phyloP scores from a whole-genome alignment of 2,797 vertebrate species.

The Periophthalmus magnuspinnatus region DNA sequence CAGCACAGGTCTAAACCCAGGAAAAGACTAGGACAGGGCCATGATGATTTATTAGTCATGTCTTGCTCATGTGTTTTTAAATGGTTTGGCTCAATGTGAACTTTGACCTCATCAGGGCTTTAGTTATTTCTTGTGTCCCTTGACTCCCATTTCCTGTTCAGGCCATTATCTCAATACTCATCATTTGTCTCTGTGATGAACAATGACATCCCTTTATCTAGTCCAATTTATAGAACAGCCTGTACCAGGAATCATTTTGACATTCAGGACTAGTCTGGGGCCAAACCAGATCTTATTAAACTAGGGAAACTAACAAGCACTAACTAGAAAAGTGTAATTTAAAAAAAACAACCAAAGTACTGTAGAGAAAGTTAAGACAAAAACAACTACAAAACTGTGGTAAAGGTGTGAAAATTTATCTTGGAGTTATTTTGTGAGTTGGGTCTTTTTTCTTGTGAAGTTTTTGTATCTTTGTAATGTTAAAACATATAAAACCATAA shows the following conservation, averaged over 20 bases:
- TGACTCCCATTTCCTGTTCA: conserved; percentile 54
- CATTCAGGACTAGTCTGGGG: not conserved
- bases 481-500: not conserved
- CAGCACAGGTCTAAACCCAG: not conserved
- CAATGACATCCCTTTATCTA: conserved; percentile 5
- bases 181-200: conserved; percentile 38
- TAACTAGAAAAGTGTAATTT: no score
- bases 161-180: conserved; percentile 34
- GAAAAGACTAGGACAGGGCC: not conserved
- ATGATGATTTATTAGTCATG: not conserved
- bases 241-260: not conserved
- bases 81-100: conserved; percentile 24
- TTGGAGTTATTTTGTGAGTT: no score
- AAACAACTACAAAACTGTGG: no score
- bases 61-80: not conserved
- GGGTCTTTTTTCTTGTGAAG: no score
- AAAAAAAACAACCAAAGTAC: no score
- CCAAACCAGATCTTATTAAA: not conserved
- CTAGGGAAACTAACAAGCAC: no score
- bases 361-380: no score
- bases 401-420: no score
- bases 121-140: conserved; percentile 57
- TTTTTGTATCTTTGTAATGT: no score
- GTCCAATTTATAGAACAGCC: not conserved
- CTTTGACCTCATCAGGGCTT: conserved; percentile 38